Percentiles rank a stretch among this genome's conserved stretches.
Evolutionary conservation across 2,797 vertebrate species (phyloP).

Genomic region (Enteromius argenteus): DNA sequence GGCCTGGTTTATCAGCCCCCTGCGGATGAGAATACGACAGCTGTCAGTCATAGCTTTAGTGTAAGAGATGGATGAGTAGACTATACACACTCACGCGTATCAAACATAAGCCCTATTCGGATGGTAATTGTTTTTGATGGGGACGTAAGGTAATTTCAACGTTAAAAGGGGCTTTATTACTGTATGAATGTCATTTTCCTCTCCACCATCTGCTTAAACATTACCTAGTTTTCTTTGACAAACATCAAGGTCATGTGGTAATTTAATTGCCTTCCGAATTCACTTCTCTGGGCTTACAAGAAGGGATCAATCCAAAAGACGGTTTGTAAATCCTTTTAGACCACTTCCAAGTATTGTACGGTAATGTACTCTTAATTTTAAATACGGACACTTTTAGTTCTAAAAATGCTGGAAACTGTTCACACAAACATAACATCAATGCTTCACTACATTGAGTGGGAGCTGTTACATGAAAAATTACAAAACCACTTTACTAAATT

Average conservation of each 20-base stretch:
- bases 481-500: too few species aligned
- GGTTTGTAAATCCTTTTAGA: neutral
- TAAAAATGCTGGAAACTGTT: neutral
- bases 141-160: neutral
- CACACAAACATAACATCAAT: neutral
- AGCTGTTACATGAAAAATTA: neutral
- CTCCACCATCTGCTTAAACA: neutral
- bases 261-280: neutral
- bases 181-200: too few species aligned
- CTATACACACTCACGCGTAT: neutral
- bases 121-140: neutral
- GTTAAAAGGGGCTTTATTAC: neutral
- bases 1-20: constrained; percentile 30
- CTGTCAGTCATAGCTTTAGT: constrained; percentile 35
- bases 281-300: neutral
- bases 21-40: constrained; percentile 14
- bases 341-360: neutral
- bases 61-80: constrained; percentile 12
- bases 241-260: neutral
- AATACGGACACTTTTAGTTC: neutral
- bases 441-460: neutral
- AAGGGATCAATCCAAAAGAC: neutral
- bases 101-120: neutral
- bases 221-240: neutral
- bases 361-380: neutral